Conservation (phyloP, 2,888 invertebrate genomes). For the Melieria omissa region DNA sequence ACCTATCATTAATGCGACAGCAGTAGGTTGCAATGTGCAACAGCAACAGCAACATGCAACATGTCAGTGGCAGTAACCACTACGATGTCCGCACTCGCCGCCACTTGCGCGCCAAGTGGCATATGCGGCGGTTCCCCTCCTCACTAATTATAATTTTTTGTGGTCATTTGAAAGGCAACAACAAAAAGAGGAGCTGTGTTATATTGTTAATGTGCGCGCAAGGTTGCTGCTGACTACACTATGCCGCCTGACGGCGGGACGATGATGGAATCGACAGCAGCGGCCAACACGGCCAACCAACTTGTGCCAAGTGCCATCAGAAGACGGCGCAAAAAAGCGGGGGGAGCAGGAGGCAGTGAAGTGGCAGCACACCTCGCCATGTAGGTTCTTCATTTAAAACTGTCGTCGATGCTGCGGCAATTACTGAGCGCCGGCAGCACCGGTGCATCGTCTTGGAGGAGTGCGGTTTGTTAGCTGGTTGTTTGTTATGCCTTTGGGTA, state of each 20-base stretch:
- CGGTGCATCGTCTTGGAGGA: not conserved
- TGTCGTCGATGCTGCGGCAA: not conserved
- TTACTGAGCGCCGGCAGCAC: constrained; percentile 11
- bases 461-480: not conserved
- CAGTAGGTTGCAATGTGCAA: not conserved
- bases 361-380: not conserved
- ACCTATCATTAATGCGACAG: constrained; percentile 17
- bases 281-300: constrained; percentile 23
- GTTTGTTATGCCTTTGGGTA: not conserved
- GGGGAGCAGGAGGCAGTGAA: constrained; percentile 1
- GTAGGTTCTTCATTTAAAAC: constrained; percentile 4
- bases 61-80: not conserved
- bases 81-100: constrained; percentile 9
- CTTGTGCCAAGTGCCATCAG: constrained; percentile 12
- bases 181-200: constrained; percentile 29
- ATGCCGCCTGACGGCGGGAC: constrained; percentile 5
- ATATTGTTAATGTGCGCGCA: constrained; percentile 32
- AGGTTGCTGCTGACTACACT: not conserved
- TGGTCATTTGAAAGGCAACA: constrained; percentile 18
- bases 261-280: not conserved
- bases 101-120: constrained; percentile 19
- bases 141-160: constrained; percentile 40
- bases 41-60: constrained; percentile 10
- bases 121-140: constrained; percentile 17
- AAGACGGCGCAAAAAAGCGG: not conserved